Percentiles rank a stretch among this genome's conserved stretches.
phyloP scores from a whole-genome alignment of 1,140 invertebrate genomes.

The Trissolcus basalis region DNA sequence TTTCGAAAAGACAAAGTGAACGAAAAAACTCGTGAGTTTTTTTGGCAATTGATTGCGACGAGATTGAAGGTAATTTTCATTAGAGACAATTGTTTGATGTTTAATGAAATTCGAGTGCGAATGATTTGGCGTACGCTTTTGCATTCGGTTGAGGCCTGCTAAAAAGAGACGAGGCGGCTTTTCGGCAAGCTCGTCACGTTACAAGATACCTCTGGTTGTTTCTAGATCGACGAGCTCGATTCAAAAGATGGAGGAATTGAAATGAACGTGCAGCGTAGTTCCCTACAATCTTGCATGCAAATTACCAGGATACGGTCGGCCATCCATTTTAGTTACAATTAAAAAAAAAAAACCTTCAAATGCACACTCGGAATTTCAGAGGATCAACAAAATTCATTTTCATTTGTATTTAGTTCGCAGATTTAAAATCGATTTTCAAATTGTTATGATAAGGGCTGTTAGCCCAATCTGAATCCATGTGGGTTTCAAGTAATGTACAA shows the following conservation, averaged over 20 bases:
- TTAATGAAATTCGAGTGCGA: conserved; percentile 43
- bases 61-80: conserved; percentile 18
- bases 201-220: conserved; percentile 64
- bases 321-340: conserved; percentile 43
- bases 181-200: conserved; percentile 67
- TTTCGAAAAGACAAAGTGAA: too few species aligned
- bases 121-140: conserved; percentile 33
- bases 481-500: conserved; percentile 5
- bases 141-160: conserved; percentile 10
- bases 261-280: conserved; percentile 65
- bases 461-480: too few species aligned
- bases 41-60: background rate
- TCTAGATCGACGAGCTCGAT: conserved; percentile 48
- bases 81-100: conserved; percentile 29
- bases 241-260: conserved; percentile 61
- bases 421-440: background rate
- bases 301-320: conserved; percentile 58
- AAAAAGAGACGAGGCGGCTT: conserved; percentile 32
- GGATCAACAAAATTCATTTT: conserved; percentile 20
- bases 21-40: background rate
- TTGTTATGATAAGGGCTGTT: too few species aligned
- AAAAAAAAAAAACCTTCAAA: too few species aligned
- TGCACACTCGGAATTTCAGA: background rate
- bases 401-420: background rate
- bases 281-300: conserved; percentile 70